Conservation (phyloP, 2,888 invertebrate genomes). For the Napeogenes inachia region DNA sequence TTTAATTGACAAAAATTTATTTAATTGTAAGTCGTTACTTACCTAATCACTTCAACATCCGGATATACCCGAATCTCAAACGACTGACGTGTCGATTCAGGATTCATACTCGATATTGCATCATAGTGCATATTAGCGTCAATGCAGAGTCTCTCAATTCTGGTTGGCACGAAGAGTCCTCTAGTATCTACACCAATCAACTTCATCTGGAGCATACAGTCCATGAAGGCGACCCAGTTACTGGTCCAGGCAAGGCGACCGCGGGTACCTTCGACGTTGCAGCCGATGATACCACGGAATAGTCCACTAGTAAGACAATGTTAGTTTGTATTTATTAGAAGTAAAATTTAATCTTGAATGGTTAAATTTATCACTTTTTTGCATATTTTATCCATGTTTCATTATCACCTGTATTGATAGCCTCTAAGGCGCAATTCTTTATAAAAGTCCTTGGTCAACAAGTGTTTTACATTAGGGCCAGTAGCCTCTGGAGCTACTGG, state of each 20-base stretch:
- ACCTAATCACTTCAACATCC: constrained; percentile 73
- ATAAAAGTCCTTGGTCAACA: constrained; percentile 82
- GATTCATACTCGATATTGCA: constrained; percentile 67
- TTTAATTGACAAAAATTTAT: no score
- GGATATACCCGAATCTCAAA: constrained; percentile 69
- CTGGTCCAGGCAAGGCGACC: constrained; percentile 82
- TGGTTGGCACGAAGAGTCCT: constrained; percentile 85
- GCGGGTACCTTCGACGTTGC: constrained; percentile 70
- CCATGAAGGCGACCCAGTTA: constrained; percentile 93
- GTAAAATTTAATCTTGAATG: background rate
- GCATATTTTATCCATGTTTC: background rate
- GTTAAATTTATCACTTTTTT: background rate
- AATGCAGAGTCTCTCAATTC: constrained; percentile 83
- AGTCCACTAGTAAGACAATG: constrained; percentile 62
- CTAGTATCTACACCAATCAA: constrained; percentile 83
- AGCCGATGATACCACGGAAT: constrained; percentile 78
- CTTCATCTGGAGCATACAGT: constrained; percentile 91
- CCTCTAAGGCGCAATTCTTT: constrained; percentile 84
- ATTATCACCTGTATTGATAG: constrained; percentile 77
- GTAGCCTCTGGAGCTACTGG: constrained; percentile 56
- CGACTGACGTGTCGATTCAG: constrained; percentile 60
- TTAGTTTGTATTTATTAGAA: background rate
- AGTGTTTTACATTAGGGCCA: constrained; percentile 64
- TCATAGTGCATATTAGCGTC: constrained; percentile 80
- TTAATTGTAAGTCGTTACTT: constrained; percentile 1